phyloP scores from a whole-genome alignment of 2,888 invertebrate genomes.

The Myopa testacea region DNA sequence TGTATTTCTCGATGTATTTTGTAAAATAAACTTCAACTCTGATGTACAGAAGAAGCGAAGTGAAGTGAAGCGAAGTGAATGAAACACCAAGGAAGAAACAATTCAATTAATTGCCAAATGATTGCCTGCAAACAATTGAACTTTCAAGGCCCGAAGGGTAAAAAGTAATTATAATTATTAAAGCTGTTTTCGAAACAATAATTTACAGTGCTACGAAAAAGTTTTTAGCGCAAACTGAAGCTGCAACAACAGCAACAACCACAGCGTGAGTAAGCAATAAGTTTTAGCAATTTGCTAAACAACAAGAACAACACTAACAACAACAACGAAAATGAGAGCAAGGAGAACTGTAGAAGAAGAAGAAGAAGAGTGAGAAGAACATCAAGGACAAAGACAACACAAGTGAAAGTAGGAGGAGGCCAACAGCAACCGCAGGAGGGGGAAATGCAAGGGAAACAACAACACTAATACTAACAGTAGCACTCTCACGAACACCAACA shows the following conservation, averaged over 20 bases:
- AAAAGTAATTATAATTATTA: slow-evolving; percentile 7
- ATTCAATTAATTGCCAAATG: neutral
- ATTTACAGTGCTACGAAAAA: neutral
- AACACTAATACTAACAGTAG: neutral
- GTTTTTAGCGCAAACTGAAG: neutral
- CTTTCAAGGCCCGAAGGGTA: neutral
- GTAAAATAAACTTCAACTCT: too few relatives aligned
- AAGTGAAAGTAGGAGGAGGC: too few relatives aligned
- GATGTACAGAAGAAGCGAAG: too few relatives aligned
- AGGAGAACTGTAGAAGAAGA: too few relatives aligned
- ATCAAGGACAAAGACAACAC: slow-evolving; percentile 5
- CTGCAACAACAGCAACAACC: neutral
- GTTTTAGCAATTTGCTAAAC: neutral
- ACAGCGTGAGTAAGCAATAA: too few relatives aligned
- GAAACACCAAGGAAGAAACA: too few relatives aligned
- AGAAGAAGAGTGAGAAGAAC: neutral
- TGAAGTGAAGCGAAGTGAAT: too few relatives aligned
- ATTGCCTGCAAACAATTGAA: neutral
- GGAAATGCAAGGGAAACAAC: neutral
- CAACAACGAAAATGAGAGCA: too few relatives aligned
- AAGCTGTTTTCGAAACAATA: neutral
- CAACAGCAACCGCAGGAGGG: neutral
- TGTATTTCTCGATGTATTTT: too few relatives aligned
- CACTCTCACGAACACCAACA: neutral
- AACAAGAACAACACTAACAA: too few relatives aligned